phyloP scores from a whole-genome alignment of 2,797 vertebrate species.

The Podargus strigoides region DNA sequence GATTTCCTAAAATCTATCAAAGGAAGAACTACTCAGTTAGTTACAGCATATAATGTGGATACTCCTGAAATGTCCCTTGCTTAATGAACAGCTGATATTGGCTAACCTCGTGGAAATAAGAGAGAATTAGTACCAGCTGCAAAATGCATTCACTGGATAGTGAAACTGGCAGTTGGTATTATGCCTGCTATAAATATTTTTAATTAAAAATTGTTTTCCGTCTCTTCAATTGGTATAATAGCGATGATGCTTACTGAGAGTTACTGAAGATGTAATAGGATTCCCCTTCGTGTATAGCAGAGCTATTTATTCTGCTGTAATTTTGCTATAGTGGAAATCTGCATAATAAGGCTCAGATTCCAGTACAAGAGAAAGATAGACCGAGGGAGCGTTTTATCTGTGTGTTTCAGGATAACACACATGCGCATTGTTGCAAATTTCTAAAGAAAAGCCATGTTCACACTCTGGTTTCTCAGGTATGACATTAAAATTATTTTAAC shows the following conservation, averaged over 20 bases:
- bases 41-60: slow-evolving; percentile 43
- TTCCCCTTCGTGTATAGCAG: slow-evolving; percentile 38
- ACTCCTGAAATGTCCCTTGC: slow-evolving; percentile 64
- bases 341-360: slow-evolving; percentile 13
- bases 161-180: slow-evolving; percentile 71
- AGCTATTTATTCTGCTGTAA: slow-evolving; percentile 57
- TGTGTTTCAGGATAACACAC: neutral
- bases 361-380: neutral
- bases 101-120: slow-evolving; percentile 70
- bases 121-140: slow-evolving; percentile 73
- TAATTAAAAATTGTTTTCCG: slow-evolving; percentile 75
- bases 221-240: slow-evolving; percentile 68
- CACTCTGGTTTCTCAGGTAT: neutral
- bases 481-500: neutral
- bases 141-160: slow-evolving; percentile 64
- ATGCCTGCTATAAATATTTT: slow-evolving; percentile 76
- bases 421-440: neutral
- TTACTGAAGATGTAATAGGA: slow-evolving; percentile 50
- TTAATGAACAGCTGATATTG: slow-evolving; percentile 75
- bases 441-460: neutral
- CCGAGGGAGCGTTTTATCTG: neutral
- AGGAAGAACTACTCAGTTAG: slow-evolving; percentile 49
- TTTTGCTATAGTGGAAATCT: slow-evolving; percentile 27
- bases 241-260: slow-evolving; percentile 47
- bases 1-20: slow-evolving; percentile 49